Conservation (phyloP, 2,797 vertebrate species). For the Oceanodroma leucorhoa region DNA sequence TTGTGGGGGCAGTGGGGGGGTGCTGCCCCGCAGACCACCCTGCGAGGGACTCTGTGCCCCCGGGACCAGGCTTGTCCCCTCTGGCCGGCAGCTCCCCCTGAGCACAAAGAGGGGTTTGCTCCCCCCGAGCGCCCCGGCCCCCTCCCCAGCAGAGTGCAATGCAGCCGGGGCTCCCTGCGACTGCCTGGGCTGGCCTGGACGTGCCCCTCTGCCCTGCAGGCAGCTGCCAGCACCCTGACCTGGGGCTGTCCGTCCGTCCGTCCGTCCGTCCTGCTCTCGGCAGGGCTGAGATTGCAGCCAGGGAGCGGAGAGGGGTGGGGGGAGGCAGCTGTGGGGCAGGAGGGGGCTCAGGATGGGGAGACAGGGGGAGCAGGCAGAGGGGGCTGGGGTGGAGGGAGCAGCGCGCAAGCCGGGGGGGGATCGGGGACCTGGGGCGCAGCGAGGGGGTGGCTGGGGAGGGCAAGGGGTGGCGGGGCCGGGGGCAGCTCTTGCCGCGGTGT, state of each 20-base stretch:
- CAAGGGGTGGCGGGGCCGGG: rapidly evolving
- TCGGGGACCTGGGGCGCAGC: rapidly evolving
- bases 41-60: not conserved
- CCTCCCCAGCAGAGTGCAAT: not conserved
- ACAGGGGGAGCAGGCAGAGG: too few relatives aligned
- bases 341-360: not conserved
- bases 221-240: not conserved
- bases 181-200: not conserved
- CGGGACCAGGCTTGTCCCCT: not conserved
- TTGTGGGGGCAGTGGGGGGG: not conserved
- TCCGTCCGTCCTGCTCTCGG: not conserved
- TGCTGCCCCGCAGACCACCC: not conserved
- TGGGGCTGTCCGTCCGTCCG: not conserved
- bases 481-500: not conserved
- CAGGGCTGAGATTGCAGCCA: not conserved
- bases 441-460: not conserved
- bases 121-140: rapidly evolving
- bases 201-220: not conserved
- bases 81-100: not conserved
- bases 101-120: rapidly evolving
- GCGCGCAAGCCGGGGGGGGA: rapidly evolving
- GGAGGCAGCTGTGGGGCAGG: not conserved
- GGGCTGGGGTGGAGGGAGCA: not conserved
- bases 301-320: rapidly evolving
- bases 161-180: not conserved